Conservation (phyloP, 2,888 invertebrate genomes). For the Cryptus armator region DNA sequence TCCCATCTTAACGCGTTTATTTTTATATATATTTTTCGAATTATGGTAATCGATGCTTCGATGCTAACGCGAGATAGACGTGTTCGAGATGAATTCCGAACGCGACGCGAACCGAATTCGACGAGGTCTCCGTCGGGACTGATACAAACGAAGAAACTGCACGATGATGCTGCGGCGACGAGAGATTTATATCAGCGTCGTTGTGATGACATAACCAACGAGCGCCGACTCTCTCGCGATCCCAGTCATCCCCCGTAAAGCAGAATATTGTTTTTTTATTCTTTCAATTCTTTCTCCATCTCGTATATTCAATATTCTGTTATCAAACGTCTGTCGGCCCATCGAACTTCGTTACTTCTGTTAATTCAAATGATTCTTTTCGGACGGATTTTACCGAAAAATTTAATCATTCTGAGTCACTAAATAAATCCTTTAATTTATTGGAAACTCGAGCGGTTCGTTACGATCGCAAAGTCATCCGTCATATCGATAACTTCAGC, state of each 20-base stretch:
- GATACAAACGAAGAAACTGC: conserved; percentile 41
- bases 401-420: no score
- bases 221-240: conserved; percentile 5
- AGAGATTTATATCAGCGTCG: conserved; percentile 45
- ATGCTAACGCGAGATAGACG: not conserved
- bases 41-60: not conserved
- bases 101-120: conserved; percentile 18
- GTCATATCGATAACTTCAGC: no score
- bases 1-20: conserved; percentile 40
- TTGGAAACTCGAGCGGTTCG: no score
- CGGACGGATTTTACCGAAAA: no score
- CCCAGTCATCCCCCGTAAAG: not conserved
- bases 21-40: not conserved
- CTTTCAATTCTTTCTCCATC: not conserved
- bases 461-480: no score
- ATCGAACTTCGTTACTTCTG: no score
- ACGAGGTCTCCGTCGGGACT: conserved; percentile 34
- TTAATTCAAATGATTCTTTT: no score
- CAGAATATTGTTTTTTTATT: conserved; percentile 11
- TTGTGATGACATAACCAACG: conserved; percentile 52
- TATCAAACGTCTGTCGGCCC: no score
- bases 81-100: not conserved
- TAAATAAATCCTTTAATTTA: no score
- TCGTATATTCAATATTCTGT: no score
- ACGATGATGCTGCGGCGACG: conserved; percentile 29